Conservation (phyloP, 2,113 vertebrate genomes). For the Haplochromis vanheusdeni region DNA sequence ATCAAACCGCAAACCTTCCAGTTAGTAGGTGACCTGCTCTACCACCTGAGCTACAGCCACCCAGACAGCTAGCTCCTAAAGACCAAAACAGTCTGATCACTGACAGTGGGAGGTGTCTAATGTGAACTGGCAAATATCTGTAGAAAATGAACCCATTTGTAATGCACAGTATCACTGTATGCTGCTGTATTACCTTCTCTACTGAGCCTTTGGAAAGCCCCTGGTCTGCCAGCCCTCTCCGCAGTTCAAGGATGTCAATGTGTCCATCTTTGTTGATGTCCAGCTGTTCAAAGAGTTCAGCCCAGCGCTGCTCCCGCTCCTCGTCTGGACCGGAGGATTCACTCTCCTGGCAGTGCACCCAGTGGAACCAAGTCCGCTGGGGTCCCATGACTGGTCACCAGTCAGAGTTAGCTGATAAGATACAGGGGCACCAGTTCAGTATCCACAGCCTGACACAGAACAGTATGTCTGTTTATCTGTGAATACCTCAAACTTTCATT, state of each 20-base stretch:
- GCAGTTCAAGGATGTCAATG: constrained; percentile 80
- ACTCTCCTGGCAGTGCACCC: constrained; percentile 54
- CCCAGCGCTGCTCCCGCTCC: constrained; percentile 71
- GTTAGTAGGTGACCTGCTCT: neutral
- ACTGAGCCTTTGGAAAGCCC: constrained; percentile 62
- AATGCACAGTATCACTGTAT: neutral
- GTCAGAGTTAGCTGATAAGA: neutral
- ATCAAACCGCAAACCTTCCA: neutral
- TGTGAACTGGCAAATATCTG: neutral
- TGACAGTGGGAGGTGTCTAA: fast-evolving
- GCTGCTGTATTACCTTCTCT: constrained; percentile 56
- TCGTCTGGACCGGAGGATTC: constrained; percentile 33
- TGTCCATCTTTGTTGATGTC: constrained; percentile 84
- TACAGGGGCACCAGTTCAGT: neutral
- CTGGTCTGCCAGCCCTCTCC: constrained; percentile 72
- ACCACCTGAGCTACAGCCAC: neutral
- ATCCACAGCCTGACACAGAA: neutral
- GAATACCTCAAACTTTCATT: neutral
- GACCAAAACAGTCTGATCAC: neutral
- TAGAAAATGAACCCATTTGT: neutral
- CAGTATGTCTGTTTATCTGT: neutral
- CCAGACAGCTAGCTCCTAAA: fast-evolving
- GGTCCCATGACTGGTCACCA: constrained; percentile 29
- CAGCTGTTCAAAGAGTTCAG: constrained; percentile 80
- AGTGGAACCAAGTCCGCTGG: neutral